Evolutionary conservation across 2,888 invertebrate species (phyloP), one percentile per base, ranked within the genome.

Genomic region (Pimpla rufipes): DNA sequence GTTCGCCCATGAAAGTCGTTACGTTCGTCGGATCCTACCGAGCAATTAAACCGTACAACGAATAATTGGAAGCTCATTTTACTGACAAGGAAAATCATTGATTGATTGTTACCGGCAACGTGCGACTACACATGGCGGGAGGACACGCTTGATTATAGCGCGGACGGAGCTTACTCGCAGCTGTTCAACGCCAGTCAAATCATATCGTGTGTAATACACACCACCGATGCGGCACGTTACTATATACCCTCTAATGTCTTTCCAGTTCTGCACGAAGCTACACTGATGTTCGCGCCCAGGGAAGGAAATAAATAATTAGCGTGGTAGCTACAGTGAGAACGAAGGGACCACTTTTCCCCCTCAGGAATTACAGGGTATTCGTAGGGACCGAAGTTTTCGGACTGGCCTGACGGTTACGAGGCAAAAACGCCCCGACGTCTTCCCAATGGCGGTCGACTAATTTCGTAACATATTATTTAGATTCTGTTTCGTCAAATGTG

Each of bases 111-210:
- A 5, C n/a, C 13, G 13, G 42, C 47, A 10, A 59, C 16, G 47
- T n/a, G 66, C 52, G 59, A 37, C 21, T 21, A 68, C 57, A 64
- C 40, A 16, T 57, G 57, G 64, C 16, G 40, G 18, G 21, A 68
- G 67, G 73, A 40, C 52, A 37, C 11, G 13, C 37, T 47, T 78
- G 74, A 74, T 82, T 79, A 82, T 73, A 74, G 55, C 40, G 55
- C 45, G n/a, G 8, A 35, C 45, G 3, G 42, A 40, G 35, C 45
- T 73, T 62, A 21, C 35, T 13, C 7, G 35, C 78, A 70, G 64
- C 55, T 29, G 55, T 62, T 13, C 45, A 37, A 23, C 10, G 21
- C 23, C 23, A 52, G 42, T 64, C 18, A 42, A 64, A 4, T 1
- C 21, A 13, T 18, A 64, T 67, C 18, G 16, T 40, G 29, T 40